Base-by-base conservation (phyloP, 2,113 vertebrate species). In the Seriola quinqueradiata region DNA sequence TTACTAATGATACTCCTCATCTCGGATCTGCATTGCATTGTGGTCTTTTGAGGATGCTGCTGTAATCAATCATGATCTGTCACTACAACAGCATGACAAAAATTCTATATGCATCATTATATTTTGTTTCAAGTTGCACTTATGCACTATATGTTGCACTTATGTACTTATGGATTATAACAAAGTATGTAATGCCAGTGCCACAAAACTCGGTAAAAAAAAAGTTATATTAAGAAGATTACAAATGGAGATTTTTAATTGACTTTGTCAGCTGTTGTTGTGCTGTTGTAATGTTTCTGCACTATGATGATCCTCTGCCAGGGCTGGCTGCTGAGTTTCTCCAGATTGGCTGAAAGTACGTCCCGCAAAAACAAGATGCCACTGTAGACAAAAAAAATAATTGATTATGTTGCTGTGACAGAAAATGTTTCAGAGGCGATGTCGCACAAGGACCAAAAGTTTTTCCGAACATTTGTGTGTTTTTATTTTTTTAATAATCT, bases 11-110 rank as follows among this genome's bases (percentile, higher is more conserved):
- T 32, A 36, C 3, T n/a, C 4, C 28, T 4, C 21, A n/a, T 23
- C 10, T 23, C 5, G 34, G 32, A 54, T 23, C 48, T 55, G n/a
- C 52, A 70, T 70, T 70, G 34, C 68, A 57, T 40, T 70, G 10
- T 68, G 46, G 66, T 68, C 42, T 50, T 12, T 16, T 19, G 32
- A 68, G 46, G 25, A 6, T 23, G 44, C 64, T 67, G 64, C 63
- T 34, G 23, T 67, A 10, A 68, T 50, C 9, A 52, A 13, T 52
- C 46, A 52, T n/a, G 17, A n/a, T 17, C 44, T 48, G 23, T 34
- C 46, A 28, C 25, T 52, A 17, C 17, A n/a, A 12, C 28, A 54
- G 6, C 28, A 13, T 10, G 9, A 8, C 13, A n/a, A 11, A 69
- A 69, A 46, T 67, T 17, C 36, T 42, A 14, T n/a, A 21, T 61